phyloP scores from a whole-genome alignment of 2,888 invertebrate species.

The Hypena proboscidalis region DNA sequence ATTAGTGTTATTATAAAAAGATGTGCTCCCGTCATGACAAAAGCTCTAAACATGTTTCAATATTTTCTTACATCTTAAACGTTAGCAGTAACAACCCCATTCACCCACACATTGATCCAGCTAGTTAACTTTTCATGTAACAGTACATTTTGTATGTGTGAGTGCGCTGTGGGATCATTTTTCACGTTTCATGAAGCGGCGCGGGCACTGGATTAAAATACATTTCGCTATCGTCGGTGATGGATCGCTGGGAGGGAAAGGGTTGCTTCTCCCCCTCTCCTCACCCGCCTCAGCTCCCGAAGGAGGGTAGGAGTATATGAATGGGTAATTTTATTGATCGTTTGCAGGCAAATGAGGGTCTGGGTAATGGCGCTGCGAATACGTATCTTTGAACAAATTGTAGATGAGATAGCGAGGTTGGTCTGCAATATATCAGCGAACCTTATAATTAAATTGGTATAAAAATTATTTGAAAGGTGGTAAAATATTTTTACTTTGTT shows the following conservation, averaged over 20 bases:
- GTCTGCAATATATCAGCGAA: too few species aligned
- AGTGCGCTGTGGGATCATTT: constrained; percentile 73
- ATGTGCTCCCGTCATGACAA: too few species aligned
- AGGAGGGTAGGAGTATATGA: constrained; percentile 52
- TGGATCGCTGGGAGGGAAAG: constrained; percentile 76
- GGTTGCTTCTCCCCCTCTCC: constrained; percentile 56
- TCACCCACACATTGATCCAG: constrained; percentile 22
- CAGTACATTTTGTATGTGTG: constrained; percentile 37
- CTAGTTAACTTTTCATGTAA: constrained; percentile 25
- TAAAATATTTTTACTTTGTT: too few species aligned
- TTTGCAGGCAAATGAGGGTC: constrained; percentile 16
- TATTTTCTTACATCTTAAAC: neutral
- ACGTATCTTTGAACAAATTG: neutral
- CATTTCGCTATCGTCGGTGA: constrained; percentile 79
- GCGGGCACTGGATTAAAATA: constrained; percentile 83
- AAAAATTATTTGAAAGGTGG: too few species aligned
- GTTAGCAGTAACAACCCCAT: constrained; percentile 23
- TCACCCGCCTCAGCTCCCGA: constrained; percentile 16
- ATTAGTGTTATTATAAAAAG: too few species aligned
- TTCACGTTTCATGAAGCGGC: constrained; percentile 84
- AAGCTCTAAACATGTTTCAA: too few species aligned
- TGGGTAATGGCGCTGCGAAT: constrained; percentile 2
- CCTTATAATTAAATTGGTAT: too few species aligned
- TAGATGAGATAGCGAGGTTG: neutral
- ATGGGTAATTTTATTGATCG: constrained; percentile 57